A percentile compares a stretch with the other conserved stretches of the same genome.
Evolutionary conservation across 2,888 invertebrate genomes (phyloP).

Genomic region (Caradrina kadenii): DNA sequence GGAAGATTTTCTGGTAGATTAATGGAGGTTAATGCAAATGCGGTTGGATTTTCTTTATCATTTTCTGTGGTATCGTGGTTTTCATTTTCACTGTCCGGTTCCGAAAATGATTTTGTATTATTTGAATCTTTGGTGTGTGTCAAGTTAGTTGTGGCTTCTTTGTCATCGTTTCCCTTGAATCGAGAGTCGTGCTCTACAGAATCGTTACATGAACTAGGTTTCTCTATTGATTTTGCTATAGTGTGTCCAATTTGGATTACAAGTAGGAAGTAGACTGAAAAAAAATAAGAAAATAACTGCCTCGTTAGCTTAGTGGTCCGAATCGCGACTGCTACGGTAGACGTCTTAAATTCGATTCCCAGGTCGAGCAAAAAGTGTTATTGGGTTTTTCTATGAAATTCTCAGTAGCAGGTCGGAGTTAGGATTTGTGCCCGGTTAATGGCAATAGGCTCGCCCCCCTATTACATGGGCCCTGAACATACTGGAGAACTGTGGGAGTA

Average conservation of each 20-base stretch:
- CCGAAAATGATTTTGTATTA: not conserved
- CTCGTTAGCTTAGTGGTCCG: no score
- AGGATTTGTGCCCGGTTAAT: no score
- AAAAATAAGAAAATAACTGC: not conserved
- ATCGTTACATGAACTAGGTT: constrained; percentile 9
- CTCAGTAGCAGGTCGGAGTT: no score
- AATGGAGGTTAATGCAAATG: not conserved
- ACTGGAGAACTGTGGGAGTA: no score
- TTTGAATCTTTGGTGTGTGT: not conserved
- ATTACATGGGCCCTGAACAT: no score
- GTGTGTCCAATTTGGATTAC: constrained; percentile 14
- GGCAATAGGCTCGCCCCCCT: no score
- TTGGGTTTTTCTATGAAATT: no score
- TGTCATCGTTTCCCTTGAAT: constrained; percentile 22
- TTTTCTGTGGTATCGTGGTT: not conserved
- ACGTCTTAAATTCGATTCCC: no score
- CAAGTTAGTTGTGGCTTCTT: not conserved
- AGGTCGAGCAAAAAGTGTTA: no score
- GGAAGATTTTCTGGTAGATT: not conserved
- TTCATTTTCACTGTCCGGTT: not conserved
- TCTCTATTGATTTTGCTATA: constrained; percentile 15
- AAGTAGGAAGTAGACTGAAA: constrained; percentile 37
- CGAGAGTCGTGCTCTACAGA: not conserved
- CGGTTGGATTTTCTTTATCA: not conserved
- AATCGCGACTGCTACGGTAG: no score